These are phyloP conservation scores for Nephrotoma appendiculata DNA, from an alignment of 2,888 invertebrate species.

Conservation along the genomic window DNA sequence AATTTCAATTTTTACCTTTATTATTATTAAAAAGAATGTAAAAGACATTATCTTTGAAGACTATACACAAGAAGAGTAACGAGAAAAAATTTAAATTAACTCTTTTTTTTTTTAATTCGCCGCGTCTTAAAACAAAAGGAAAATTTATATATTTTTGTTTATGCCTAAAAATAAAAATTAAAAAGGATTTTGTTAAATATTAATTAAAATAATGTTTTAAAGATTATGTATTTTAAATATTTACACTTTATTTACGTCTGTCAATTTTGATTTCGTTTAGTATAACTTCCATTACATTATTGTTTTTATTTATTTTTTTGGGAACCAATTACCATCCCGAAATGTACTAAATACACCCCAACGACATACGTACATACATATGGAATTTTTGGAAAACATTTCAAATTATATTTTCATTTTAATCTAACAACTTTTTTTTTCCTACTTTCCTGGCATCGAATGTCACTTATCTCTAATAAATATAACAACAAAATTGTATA, in stretches of 20 bases:
- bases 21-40: background rate
- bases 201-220: background rate
- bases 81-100: background rate
- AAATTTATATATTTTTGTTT: background rate
- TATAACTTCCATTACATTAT: background rate
- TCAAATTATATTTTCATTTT: background rate
- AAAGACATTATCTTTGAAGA: background rate
- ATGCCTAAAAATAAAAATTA: background rate
- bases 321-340: background rate
- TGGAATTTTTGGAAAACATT: background rate
- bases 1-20: background rate
- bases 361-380: background rate
- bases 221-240: background rate
- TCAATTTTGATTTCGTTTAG: background rate
- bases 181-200: background rate
- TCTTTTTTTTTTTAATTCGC: background rate
- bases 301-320: background rate
- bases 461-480: constrained; percentile 2
- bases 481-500: background rate
- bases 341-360: background rate
- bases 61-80: background rate
- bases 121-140: background rate
- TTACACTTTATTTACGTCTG: background rate
- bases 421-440: background rate
- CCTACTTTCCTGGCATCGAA: background rate